These are phyloP conservation scores for Zaprionus inermis DNA, from an alignment of 1,140 invertebrate genomes.

Conservation along the genomic window DNA sequence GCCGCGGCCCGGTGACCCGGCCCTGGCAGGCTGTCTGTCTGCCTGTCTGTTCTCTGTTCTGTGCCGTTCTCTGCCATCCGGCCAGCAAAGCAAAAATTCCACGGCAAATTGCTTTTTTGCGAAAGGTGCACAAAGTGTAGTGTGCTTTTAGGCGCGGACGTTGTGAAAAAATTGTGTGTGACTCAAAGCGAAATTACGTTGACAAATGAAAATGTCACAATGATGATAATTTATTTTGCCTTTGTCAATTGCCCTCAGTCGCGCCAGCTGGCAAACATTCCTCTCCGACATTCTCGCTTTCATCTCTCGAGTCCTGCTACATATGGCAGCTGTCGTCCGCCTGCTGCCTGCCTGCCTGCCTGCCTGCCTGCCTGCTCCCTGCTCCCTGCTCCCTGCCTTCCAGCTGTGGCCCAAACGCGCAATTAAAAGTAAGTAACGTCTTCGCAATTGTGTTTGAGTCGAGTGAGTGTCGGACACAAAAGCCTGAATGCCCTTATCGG, in stretches of 20 bases:
- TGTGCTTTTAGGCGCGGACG: slow-evolving; percentile 64
- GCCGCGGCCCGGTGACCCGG: neutral
- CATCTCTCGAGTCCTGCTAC: slow-evolving; percentile 37
- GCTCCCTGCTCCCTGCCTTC: no score
- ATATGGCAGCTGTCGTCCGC: slow-evolving; percentile 9
- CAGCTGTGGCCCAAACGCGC: slow-evolving; percentile 47
- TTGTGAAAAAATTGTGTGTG: slow-evolving; percentile 56
- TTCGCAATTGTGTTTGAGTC: slow-evolving; percentile 42
- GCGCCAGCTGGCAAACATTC: slow-evolving; percentile 51
- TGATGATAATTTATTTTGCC: slow-evolving; percentile 82
- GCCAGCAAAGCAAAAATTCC: slow-evolving; percentile 71
- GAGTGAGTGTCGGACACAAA: neutral
- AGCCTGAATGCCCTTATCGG: neutral
- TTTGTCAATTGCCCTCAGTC: slow-evolving; percentile 67
- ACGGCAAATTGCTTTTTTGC: slow-evolving; percentile 64
- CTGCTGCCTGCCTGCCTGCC: no score
- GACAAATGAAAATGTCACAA: slow-evolving; percentile 81
- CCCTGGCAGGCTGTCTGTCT: slow-evolving; percentile 20
- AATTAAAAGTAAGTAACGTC: slow-evolving; percentile 65
- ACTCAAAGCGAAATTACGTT: slow-evolving; percentile 73
- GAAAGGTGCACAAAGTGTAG: slow-evolving; percentile 54
- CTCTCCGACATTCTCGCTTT: slow-evolving; percentile 61
- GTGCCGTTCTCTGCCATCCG: neutral
- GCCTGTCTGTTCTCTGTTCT: neutral
- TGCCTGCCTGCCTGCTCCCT: no score